Base-by-base conservation (phyloP, 2,888 invertebrate genomes). In the Magallana nippona region DNA sequence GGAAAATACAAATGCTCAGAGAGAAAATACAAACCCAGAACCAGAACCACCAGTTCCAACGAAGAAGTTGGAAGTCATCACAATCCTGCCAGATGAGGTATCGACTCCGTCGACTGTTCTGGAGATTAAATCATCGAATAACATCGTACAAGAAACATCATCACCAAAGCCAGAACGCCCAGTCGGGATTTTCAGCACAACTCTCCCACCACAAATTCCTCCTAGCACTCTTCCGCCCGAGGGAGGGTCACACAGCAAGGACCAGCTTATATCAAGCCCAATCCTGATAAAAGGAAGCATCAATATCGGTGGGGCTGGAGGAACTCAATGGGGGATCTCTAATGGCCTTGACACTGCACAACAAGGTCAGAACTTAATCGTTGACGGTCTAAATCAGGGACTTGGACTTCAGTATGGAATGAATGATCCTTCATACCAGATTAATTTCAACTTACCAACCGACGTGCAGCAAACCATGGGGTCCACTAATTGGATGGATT, bases 211-310 rank as follows among this genome's bases (percentile, higher is more conserved):
- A 27, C 80, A 80, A 32, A 80, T 57, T 15, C 32, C 57, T 1
- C 80, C 80, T 27, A 80, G 80, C 27, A 80, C 80, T 3, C 22
- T 58, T 27, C 32, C 80, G 13, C 80, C 80, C 2, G 57, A 56
- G 3, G n/a, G 32, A 19, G 57, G 32, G 17, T 19, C 56, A 57
- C 55, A 56, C 15, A 55, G 5, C 27, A 44, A 13, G 27, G 82
- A 82, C 22, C 82, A 82, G 22, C 19, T 82, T 17, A 71, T 82
- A 44, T 82, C 82, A 55, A 82, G 56, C 22, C 82, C 82, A 15
- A 63, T 82, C 13, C 56, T 82, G 11, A 82, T 82, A 1, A 82
- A 82, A 22, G 82, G 82, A 63, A 82, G 82, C 55, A 71, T 82
- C 55, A 82, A 82, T 27, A 44, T 82, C n/a, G 82, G 71, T 15